phyloP scores from a whole-genome alignment of 2,113 vertebrate species.

The Hassar affinis region DNA sequence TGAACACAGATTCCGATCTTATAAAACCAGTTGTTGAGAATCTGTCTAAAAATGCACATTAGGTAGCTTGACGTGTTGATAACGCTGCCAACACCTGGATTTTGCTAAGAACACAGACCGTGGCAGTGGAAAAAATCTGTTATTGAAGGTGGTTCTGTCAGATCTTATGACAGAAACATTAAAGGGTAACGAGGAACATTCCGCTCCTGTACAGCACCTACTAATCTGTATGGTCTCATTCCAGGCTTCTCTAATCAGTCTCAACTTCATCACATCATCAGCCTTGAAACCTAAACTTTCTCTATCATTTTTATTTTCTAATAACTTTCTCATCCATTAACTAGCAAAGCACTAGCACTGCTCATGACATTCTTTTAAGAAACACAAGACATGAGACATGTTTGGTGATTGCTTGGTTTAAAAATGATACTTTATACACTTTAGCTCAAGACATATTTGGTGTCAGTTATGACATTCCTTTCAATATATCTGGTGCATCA shows the following conservation, averaged over 20 bases:
- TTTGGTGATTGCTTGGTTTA: not conserved
- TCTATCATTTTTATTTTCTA: conserved; percentile 22
- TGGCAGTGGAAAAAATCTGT: not conserved
- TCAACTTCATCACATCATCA: not conserved
- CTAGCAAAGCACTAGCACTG: conserved; percentile 1
- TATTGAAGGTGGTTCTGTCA: not conserved
- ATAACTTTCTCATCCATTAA: conserved; percentile 17
- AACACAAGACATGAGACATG: not conserved
- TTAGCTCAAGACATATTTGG: not conserved
- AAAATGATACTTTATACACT: not conserved
- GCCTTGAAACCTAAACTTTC: not conserved
- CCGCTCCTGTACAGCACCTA: not conserved
- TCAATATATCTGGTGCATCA: not conserved
- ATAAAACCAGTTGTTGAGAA: not conserved
- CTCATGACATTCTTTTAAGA: not conserved
- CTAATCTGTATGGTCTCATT: conserved; percentile 11
- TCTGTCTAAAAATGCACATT: not conserved
- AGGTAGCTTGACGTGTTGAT: no score
- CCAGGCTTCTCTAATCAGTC: not conserved
- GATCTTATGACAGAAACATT: not conserved
- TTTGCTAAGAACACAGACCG: not conserved
- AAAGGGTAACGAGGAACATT: not conserved
- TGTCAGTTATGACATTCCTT: not conserved
- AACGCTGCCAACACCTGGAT: not conserved
- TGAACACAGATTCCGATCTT: not conserved